Evolutionary conservation across 92 coral and sea anemone species (phyloP), one percentile per base, ranked within the genome.

Genomic region (Siderastrea radians): DNA sequence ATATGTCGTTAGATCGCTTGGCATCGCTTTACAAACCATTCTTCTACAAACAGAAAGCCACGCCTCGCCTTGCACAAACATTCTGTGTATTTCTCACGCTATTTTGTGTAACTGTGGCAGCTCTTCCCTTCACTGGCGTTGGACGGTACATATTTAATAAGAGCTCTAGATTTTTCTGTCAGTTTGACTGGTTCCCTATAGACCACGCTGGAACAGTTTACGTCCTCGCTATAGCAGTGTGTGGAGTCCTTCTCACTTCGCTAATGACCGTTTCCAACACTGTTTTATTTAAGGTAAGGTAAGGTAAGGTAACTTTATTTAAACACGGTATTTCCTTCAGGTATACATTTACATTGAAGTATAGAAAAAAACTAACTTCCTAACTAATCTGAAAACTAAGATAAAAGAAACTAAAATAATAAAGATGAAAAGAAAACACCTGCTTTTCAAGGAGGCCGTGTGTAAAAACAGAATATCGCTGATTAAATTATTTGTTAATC

Each of bases 1-100:
- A 82, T 80, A 92, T 92, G 95, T 91, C 95, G 19, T 14, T 92
- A 48, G 95, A 92, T 26, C 85, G 95, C 3, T 86, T 88, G 17
- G 87, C 72, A 45, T 85, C 95, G 1, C 95, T 92, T 43, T 63
- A 64, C 86, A 85, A 86, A 64, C 95, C 95, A 8, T 92, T 89
- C 84, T 89, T 89, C 70, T 92, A 92, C 85, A 85, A 77, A 57
- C 72, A 63, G 38, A 82, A 86, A 17, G 95, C 91, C 64, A 78
- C 95, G 1, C 92, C 95, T 14, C 58, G 67, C 38, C 80, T 84
- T 9, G 83, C 93, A 6, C 91, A 93, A 46, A 86, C 64, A 9
- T 58, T 86, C 72, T 92, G 95, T 66, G 45, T 81, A 43, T 45
- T 88, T 52, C 87, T 83, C 51, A 72, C 83, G 61, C 26, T 75